Conservation (phyloP, 2,888 invertebrate species). For the Diploptera punctata region DNA sequence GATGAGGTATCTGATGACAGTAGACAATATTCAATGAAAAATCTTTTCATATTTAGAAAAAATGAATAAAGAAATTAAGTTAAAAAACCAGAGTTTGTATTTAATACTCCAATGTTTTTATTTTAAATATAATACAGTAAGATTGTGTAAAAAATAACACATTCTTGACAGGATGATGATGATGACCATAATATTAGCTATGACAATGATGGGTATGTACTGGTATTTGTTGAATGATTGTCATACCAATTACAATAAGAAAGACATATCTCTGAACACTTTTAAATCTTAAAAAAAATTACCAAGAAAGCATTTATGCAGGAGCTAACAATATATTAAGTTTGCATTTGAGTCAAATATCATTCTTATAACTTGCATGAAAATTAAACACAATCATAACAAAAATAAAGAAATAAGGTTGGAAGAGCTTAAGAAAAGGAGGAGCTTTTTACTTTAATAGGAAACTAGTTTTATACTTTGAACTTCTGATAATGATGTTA, state of each 20-base stretch:
- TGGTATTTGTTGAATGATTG: background rate
- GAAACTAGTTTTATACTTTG: background rate
- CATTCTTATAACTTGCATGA: background rate
- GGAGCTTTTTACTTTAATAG: background rate
- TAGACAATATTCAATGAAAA: too few species aligned
- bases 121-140: background rate
- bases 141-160: conserved; percentile 11
- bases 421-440: background rate
- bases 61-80: background rate
- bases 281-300: background rate
- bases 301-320: conserved; percentile 10
- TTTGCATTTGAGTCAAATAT: background rate
- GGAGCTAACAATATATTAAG: background rate
- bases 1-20: too few species aligned
- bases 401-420: background rate
- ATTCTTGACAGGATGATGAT: conserved; percentile 2
- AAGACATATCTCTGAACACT: background rate
- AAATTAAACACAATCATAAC: background rate
- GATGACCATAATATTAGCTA: background rate
- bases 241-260: background rate
- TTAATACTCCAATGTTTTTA: background rate
- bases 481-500: background rate
- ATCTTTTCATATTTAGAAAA: too few species aligned
- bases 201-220: conserved; percentile 11
- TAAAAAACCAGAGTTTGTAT: background rate